Conservation (phyloP, 2,113 vertebrate species). For the Periophthalmus modestus region DNA sequence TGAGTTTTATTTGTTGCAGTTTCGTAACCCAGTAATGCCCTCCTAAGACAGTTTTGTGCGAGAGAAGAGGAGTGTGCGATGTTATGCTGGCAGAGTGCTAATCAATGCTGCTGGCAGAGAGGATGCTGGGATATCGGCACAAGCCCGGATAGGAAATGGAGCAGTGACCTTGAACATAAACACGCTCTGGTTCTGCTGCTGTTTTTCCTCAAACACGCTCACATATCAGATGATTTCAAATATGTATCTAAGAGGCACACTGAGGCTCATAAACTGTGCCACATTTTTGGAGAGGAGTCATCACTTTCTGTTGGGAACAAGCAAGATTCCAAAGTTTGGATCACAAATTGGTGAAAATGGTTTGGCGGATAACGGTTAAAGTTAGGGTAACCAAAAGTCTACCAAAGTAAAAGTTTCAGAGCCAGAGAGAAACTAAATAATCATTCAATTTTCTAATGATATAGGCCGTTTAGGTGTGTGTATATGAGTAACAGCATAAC, state of each 20-base stretch:
- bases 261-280: conserved; percentile 9
- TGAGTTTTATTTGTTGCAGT: background rate
- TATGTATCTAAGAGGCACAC: conserved; percentile 26
- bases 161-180: conserved; percentile 66
- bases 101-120: conserved; percentile 73
- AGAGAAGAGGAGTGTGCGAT: conserved; percentile 42
- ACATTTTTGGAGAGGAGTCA: conserved; percentile 13
- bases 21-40: background rate
- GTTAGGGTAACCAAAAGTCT: background rate
- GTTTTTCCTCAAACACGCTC: conserved; percentile 31
- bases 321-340: background rate
- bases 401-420: background rate
- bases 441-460: background rate
- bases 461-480: background rate
- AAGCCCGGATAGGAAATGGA: conserved; percentile 66
- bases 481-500: background rate
- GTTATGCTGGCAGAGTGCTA: conserved; percentile 68
- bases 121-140: conserved; percentile 66
- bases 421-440: background rate
- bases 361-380: no score
- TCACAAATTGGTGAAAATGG: background rate
- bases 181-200: conserved; percentile 10
- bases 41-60: conserved; percentile 5
- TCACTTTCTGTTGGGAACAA: conserved; percentile 9
- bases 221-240: conserved; percentile 34